These are phyloP conservation scores for Podargus strigoides DNA, from an alignment of 2,797 vertebrate genomes.

Conservation along the genomic window DNA sequence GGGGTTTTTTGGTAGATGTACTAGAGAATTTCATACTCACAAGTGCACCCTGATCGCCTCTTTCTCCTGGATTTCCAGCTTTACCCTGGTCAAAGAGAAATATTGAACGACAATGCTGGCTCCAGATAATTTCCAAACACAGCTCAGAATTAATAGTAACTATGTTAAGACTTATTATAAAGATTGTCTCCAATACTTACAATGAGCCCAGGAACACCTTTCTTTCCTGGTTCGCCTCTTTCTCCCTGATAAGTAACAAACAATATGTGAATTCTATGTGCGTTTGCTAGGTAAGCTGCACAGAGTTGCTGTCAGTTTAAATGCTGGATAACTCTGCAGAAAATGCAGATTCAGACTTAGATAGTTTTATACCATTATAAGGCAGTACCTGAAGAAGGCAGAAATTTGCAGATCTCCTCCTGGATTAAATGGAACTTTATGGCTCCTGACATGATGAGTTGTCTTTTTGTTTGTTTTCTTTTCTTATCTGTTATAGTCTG, in stretches of 20 bases:
- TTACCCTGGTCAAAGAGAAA: slow-evolving; percentile 82
- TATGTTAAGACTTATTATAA: neutral
- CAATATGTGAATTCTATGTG: neutral
- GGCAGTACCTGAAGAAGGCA: neutral
- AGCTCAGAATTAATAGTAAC: neutral
- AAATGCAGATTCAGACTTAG: neutral
- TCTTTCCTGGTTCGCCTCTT: slow-evolving; percentile 83
- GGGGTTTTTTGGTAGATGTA: neutral
- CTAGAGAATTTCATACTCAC: slow-evolving; percentile 77
- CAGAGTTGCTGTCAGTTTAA: neutral
- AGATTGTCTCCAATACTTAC: slow-evolving; percentile 76
- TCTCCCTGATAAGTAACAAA: slow-evolving; percentile 83
- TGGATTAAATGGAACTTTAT: neutral
- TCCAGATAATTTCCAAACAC: neutral
- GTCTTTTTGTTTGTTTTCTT: neutral
- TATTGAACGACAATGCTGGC: neutral
- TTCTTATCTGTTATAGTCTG: neutral
- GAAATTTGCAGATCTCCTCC: neutral
- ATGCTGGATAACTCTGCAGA: neutral
- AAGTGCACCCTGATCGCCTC: slow-evolving; percentile 81
- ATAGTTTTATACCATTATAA: neutral
- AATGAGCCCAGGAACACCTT: slow-evolving; percentile 83
- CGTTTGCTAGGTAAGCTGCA: neutral
- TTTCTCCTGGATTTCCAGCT: slow-evolving; percentile 86
- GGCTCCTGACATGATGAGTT: neutral